Base-by-base conservation (phyloP, 2,797 vertebrate species). In the Ctenochaetus hawaiiensis region DNA sequence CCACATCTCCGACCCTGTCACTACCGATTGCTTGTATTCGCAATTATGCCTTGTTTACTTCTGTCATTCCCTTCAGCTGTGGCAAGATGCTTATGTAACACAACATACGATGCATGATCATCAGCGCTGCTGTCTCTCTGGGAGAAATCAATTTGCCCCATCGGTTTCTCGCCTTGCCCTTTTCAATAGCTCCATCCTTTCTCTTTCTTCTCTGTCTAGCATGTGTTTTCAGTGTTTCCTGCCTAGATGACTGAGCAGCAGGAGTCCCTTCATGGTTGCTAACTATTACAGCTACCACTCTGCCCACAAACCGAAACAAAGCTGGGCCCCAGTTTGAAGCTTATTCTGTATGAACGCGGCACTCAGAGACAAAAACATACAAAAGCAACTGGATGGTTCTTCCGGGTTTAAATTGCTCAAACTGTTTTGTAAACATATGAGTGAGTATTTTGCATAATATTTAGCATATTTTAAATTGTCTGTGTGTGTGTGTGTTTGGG, bases 1-100 rank as follows among this genome's bases (percentile, higher is more conserved):
- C 67, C 60, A 30, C 52, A 10, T 70, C 58, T 65, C 69, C 18
- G 41, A 87, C 83, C 88, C 78, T 87, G 92, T 91, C 92, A 88
- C 90, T 77, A 72, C 76, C 53, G 18, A 86, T 93, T 66, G 43
- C 62, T 68, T 57, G 71, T 30, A 37, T 80, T 70, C 18, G 54
- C 75, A 86, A 81, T 76, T 70, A 84, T 54, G 72, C 75, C 77
- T 79, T 85, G 84, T 89, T 90, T 89, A 83, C 84, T 79, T 83
- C 78, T 72, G 61, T 86, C 88, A 82, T 26, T 79, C 72, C 91
- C 77, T 76, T 89, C 49, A 86, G 86, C 85, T 66, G 74, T 39
- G 79, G 68, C 68, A 62, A 80, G 75, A 74, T 1, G 30, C 82
- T 94, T 91, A 94, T 88, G 80, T 87, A 93, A 93, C 85, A 10